Base-by-base conservation (phyloP, 2,113 vertebrate genomes). In the Aphyosemion australe region DNA sequence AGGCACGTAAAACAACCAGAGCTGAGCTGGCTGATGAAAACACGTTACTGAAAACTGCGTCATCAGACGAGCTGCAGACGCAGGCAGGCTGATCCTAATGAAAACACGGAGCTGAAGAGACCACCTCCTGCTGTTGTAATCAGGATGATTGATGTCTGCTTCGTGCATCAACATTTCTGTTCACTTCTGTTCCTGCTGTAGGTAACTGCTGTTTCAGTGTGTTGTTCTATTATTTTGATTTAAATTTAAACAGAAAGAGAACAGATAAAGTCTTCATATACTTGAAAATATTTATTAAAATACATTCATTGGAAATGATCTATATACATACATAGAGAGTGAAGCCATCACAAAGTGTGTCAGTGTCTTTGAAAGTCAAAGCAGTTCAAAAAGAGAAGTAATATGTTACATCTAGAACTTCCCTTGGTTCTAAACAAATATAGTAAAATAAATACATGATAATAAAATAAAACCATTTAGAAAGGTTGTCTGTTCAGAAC, bases 211-310 rank as follows among this genome's bases (percentile, higher is more conserved):
- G 0, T 42, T 15, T 2, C 12, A 21, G 2, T 43, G 12, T 42
- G 5, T 4, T 26, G 26, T 26, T 26, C n/a, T n/a, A n/a, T 50
- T 42, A 3, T 20, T 59, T 19, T 14, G 31, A 16, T 45, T 32
- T 20, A 60, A 16, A 14, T 1, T 19, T 49, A 14, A 65, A 46
- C 18, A 26, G 21, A 6, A 54, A 51, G 45, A 3, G 21, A n/a
- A n/a, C 15, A 54, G 20, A 66, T 67, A 80, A 70, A 41, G 63
- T 64, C 34, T 76, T 32, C 61, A 65, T 52, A 61, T 80, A 76
- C 58, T 83, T 80, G 48, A 83, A 88, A 85, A 88, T 89, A 88
- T 92, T 91, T 92, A 92, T 92, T 91, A 80, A 89, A 89, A 84
- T 84, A 86, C 64, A 84, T 88, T 78, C 61, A 60, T 71, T 62